Conservation (phyloP, 2,797 vertebrate genomes). For the Pseudochaenichthys georgianus region DNA sequence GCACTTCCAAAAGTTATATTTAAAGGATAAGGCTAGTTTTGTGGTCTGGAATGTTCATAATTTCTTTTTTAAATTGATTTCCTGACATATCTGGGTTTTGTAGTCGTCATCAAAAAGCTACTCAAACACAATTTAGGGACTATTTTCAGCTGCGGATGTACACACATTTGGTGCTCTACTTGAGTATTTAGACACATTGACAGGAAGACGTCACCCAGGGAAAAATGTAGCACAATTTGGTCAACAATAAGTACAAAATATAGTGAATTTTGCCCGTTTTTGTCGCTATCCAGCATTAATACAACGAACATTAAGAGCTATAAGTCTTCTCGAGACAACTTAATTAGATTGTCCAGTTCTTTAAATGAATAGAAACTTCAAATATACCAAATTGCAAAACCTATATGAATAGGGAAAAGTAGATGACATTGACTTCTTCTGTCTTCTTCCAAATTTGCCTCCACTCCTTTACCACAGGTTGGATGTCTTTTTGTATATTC, state of each 20-base stretch:
- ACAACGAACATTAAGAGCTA: neutral
- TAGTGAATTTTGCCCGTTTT: neutral
- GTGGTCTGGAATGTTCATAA: neutral
- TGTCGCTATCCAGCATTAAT: neutral
- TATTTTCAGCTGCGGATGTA: conserved; percentile 1
- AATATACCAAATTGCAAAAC: neutral
- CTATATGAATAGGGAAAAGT: neutral
- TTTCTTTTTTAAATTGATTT: too few species aligned
- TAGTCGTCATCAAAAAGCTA: neutral
- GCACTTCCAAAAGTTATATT: neutral
- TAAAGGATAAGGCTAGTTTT: neutral
- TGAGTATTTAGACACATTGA: neutral
- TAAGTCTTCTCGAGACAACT: neutral
- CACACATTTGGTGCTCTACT: neutral
- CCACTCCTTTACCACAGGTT: neutral
- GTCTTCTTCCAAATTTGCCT: neutral
- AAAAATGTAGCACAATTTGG: neutral
- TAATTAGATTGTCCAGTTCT: neutral
- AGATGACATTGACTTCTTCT: neutral
- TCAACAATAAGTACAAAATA: neutral
- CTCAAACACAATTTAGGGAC: neutral
- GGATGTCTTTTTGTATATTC: neutral
- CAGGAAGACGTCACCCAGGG: too few species aligned
- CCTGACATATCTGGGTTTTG: neutral
- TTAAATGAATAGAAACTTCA: neutral